Evolutionary conservation across 2,113 vertebrate species (phyloP).

Genomic region (Psilopsiagon aurifrons): DNA sequence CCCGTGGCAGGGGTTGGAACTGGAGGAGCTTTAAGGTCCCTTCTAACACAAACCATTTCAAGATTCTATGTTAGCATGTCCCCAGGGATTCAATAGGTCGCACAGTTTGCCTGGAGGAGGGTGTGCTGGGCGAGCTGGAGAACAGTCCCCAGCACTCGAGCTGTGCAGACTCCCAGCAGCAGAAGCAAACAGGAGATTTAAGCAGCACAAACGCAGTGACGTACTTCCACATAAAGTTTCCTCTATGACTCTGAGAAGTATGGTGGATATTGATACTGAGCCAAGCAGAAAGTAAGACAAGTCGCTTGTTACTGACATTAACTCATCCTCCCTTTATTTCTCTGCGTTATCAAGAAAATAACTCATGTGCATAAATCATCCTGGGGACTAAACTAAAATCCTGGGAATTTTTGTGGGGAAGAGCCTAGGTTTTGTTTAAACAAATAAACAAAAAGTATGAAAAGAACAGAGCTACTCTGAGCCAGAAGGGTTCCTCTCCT

Average conservation of each 20-base stretch:
- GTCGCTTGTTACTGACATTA: background rate
- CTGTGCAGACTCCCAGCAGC: background rate
- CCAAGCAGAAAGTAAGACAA: background rate
- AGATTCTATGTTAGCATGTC: background rate
- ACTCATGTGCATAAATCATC: background rate
- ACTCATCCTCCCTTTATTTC: background rate
- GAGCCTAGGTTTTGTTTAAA: slow-evolving; percentile 24
- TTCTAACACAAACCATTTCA: background rate
- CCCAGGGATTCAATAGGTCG: fast-evolving
- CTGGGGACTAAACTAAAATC: background rate
- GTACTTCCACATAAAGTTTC: background rate
- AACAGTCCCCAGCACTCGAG: background rate
- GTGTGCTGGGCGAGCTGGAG: background rate
- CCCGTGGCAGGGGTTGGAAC: background rate
- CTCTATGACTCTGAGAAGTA: background rate
- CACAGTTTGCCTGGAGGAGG: background rate
- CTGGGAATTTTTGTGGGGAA: background rate
- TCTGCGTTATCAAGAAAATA: background rate
- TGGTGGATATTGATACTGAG: background rate
- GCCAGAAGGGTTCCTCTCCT: background rate
- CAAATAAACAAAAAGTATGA: slow-evolving; percentile 22
- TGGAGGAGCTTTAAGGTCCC: background rate
- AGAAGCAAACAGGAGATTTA: background rate
- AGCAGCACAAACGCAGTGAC: background rate
- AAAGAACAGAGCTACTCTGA: background rate